Evolutionary conservation across 2,888 invertebrate species (phyloP), one percentile per base, ranked within the genome.

Genomic region (Eubasilissa splendida): DNA sequence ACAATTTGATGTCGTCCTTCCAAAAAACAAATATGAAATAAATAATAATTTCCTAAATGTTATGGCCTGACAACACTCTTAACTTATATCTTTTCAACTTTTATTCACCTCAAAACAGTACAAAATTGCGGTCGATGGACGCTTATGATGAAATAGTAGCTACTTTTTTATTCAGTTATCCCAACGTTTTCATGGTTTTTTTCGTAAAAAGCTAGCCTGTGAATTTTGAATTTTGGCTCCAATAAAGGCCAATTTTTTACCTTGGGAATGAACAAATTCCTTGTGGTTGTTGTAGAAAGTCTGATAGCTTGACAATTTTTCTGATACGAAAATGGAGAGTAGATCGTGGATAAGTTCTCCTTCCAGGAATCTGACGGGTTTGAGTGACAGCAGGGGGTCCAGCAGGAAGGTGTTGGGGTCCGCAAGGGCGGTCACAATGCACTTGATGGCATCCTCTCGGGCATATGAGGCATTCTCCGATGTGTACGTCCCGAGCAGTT

Each of bases 401-500:
- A 99, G 91, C 22, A 99, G 92, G 90, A 98, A 99, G 84, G 97
- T 96, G 86, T 95, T 96, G 12, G 99, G 98, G 89, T 99, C 99
- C 8, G 96, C 97, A 79, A 99, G 90, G 31, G 98, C 98, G 2
- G 99, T 96, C 14, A 96, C 95, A 86, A 99, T 99, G 88, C 99
- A 99, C 86, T 96, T 94, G 86, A 97, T 96, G 2, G 99, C 99
- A 90, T 99, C 99, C 87, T 98, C 98, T 84, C 98, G 92, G 0
- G 99, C 99, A 84, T 97, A 96, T 2, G 97, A 97, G 0, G 99
- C 99, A 89, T 99, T 99, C 86, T 98, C 98, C 82, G 97, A 95
- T 42, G 98, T 98, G 88, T 99, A 99, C 0, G 99, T 99, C 42
- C 97, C 97, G 79, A 99, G 90, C 0, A 99, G 90, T 88, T 98